phyloP scores from a whole-genome alignment of 1,140 invertebrate species.

The Drosophila ironensis region DNA sequence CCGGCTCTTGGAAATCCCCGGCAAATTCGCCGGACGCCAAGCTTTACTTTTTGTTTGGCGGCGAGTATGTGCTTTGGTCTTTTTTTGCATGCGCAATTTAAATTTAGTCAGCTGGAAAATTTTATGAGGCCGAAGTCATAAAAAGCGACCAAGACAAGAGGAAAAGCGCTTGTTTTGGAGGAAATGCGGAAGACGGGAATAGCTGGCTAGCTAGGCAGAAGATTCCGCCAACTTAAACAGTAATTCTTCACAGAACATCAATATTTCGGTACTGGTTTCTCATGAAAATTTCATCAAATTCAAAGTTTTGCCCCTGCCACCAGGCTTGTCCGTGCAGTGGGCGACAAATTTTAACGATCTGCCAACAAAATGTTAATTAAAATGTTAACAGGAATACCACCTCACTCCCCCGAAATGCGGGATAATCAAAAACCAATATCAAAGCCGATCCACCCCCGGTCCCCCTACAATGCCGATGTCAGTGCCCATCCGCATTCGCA shows the following conservation, averaged over 20 bases:
- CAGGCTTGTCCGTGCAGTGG: too few relatives aligned
- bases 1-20: not conserved
- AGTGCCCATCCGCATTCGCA: too few relatives aligned
- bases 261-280: too few relatives aligned
- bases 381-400: constrained; percentile 52
- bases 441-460: constrained; percentile 43
- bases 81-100: constrained; percentile 61
- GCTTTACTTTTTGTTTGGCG: constrained; percentile 15
- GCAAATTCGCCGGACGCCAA: not conserved
- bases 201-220: not conserved
- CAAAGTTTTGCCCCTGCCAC: too few relatives aligned
- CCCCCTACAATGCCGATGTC: too few relatives aligned
- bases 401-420: not conserved
- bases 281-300: too few relatives aligned
- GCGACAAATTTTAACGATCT: constrained; percentile 8
- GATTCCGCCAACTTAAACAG: not conserved
- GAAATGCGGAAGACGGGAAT: not conserved
- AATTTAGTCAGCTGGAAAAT: constrained; percentile 64
- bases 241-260: not conserved
- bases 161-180: not conserved
- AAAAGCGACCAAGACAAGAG: constrained; percentile 3
- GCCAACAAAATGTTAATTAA: constrained; percentile 64
- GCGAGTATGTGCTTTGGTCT: constrained; percentile 11
- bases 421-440: constrained; percentile 74
- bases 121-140: constrained; percentile 28